phyloP scores from a whole-genome alignment of 2,888 invertebrate species.

The Anoplius nigerrimus region DNA sequence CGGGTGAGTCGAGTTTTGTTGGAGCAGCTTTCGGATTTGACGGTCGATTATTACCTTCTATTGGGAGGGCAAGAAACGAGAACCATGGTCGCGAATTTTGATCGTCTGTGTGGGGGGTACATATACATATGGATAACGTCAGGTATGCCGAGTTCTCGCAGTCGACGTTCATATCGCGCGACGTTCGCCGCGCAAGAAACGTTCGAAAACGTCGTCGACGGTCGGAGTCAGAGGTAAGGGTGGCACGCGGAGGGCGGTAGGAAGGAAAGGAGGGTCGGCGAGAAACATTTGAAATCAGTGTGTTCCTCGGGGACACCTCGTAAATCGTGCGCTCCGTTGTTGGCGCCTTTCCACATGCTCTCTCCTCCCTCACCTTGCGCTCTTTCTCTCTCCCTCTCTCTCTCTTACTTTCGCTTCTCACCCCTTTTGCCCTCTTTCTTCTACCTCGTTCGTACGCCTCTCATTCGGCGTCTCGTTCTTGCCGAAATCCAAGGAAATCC shows the following conservation, averaged over 20 bases:
- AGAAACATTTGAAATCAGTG: slow-evolving; percentile 61
- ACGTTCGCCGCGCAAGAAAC: slow-evolving; percentile 25
- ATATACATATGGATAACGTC: no score
- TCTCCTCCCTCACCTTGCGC: not conserved
- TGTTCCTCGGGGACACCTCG: slow-evolving; percentile 57
- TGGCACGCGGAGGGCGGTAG: slow-evolving; percentile 20
- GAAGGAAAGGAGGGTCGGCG: slow-evolving; percentile 39
- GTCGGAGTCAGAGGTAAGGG: slow-evolving; percentile 19
- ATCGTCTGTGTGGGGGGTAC: no score
- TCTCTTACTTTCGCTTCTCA: slow-evolving; percentile 12
- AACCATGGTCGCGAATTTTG: no score
- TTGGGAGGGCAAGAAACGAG: no score
- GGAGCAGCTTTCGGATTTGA: no score
- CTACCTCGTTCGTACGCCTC: not conserved
- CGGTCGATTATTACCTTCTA: no score
- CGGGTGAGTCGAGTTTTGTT: no score
- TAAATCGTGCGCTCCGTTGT: slow-evolving; percentile 56
- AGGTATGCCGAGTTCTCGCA: not conserved
- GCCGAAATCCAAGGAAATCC: slow-evolving; percentile 47
- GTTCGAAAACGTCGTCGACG: slow-evolving; percentile 37
- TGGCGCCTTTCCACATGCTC: slow-evolving; percentile 51
- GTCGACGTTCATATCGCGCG: slow-evolving; percentile 26
- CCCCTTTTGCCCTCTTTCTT: not conserved
- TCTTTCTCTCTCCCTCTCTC: slow-evolving; percentile 8
- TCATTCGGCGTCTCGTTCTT: slow-evolving; percentile 2